These are phyloP conservation scores for Clarias platycephalus DNA, from an alignment of 2,797 vertebrate genomes.

Conservation along the genomic window DNA sequence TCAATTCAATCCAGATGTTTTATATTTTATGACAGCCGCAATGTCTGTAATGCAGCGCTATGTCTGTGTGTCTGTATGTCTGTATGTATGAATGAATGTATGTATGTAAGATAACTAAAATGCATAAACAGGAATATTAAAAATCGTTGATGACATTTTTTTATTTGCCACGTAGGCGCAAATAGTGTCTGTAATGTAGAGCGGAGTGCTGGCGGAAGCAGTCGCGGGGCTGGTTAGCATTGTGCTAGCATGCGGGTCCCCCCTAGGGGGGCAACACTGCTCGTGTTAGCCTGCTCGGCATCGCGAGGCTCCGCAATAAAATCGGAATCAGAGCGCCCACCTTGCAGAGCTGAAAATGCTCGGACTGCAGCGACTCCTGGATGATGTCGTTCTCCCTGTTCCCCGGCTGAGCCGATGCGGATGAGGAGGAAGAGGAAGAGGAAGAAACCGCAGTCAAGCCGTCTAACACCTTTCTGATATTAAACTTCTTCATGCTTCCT, in stretches of 20 bases:
- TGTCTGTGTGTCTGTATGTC: neutral
- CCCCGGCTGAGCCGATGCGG: constrained; percentile 80
- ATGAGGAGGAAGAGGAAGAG: constrained; percentile 84
- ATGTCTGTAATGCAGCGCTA: neutral
- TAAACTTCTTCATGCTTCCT: constrained; percentile 95
- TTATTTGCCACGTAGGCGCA: neutral
- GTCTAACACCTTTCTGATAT: constrained; percentile 99
- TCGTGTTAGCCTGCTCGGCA: neutral
- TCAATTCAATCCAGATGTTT: neutral
- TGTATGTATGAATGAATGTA: neutral
- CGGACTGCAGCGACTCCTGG: constrained; percentile 93
- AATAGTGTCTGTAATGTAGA: neutral
- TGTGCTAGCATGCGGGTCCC: constrained; percentile 51
- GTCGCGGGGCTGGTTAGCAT: constrained; percentile 24
- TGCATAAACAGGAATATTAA: neutral
- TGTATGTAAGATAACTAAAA: neutral
- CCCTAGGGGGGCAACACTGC: neutral
- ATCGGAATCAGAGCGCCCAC: constrained; percentile 71
- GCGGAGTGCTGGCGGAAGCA: constrained; percentile 32
- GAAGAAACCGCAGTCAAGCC: constrained; percentile 90
- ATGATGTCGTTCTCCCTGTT: constrained; percentile 87
- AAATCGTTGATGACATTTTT: neutral
- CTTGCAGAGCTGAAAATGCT: constrained; percentile 99
- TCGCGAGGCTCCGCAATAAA: neutral
- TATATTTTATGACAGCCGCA: neutral